Conservation (phyloP, 2,113 vertebrate species). For the Carassius gibelio region DNA sequence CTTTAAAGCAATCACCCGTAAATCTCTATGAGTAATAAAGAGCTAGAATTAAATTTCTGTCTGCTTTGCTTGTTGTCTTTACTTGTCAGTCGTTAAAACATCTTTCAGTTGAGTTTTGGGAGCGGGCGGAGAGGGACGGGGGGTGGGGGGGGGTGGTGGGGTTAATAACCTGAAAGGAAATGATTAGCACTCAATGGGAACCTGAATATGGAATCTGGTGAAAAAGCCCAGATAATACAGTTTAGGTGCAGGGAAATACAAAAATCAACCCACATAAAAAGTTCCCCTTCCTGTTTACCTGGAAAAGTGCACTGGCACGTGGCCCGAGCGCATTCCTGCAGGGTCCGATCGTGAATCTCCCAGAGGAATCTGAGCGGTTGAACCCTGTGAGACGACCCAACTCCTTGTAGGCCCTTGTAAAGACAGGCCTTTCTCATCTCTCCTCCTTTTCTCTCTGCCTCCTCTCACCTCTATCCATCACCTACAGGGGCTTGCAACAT, state of each 20-base stretch:
- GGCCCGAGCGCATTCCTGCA: constrained; percentile 74
- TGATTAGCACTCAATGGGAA: not conserved
- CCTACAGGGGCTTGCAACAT: constrained; percentile 64
- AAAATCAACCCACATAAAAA: constrained; percentile 14
- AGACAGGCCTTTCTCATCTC: constrained; percentile 57
- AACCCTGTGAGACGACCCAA: constrained; percentile 63
- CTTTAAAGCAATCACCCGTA: constrained; percentile 73
- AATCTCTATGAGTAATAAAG: constrained; percentile 77
- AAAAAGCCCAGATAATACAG: not conserved
- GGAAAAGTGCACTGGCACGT: constrained; percentile 45
- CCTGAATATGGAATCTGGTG: constrained; percentile 2
- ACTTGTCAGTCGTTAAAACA: constrained; percentile 46
- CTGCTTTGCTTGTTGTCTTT: constrained; percentile 67
- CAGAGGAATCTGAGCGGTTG: constrained; percentile 66
- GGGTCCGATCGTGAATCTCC: constrained; percentile 76
- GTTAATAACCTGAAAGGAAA: constrained; percentile 26
- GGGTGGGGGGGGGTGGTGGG: not conserved
- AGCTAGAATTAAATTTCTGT: constrained; percentile 72
- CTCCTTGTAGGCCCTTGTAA: constrained; percentile 72
- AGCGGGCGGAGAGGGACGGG: too few species aligned
- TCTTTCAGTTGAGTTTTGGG: constrained; percentile 50
- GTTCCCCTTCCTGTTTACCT: constrained; percentile 6
- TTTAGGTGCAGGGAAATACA: constrained; percentile 6
- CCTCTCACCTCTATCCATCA: constrained; percentile 75
- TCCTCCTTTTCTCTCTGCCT: constrained; percentile 25